phyloP scores from a whole-genome alignment of 2,888 invertebrate genomes.

The Priocnemis perturbator region DNA sequence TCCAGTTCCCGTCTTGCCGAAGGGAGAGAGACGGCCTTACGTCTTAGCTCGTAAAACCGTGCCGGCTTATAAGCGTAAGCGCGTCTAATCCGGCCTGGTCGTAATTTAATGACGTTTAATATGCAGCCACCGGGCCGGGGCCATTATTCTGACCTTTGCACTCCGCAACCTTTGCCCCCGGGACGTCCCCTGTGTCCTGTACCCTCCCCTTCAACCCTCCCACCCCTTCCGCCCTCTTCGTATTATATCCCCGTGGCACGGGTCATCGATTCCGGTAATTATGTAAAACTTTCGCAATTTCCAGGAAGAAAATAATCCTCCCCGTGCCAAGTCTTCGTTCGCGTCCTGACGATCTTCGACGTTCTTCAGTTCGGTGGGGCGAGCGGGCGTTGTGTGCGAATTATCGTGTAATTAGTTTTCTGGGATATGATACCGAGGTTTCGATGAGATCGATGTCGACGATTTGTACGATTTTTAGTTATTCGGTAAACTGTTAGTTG shows the following conservation, averaged over 20 bases:
- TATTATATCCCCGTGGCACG: no score
- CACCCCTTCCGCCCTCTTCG: neutral
- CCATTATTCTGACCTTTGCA: constrained; percentile 5
- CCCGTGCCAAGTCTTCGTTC: neutral
- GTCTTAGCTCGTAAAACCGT: constrained; percentile 57
- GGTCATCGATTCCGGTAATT: constrained; percentile 1
- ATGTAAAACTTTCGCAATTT: neutral
- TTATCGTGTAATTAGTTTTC: no score
- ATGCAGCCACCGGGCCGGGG: constrained; percentile 43
- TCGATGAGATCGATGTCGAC: no score
- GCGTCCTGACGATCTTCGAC: neutral
- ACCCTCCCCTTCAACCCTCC: neutral
- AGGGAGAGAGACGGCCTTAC: constrained; percentile 15
- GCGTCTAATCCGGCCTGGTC: constrained; percentile 54
- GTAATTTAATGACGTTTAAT: constrained; percentile 64
- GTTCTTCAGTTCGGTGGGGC: neutral
- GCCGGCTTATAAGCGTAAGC: constrained; percentile 51
- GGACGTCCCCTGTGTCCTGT: constrained; percentile 4
- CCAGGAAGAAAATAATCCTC: neutral
- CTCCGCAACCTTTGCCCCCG: neutral
- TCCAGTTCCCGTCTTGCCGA: no score
- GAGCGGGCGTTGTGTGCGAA: no score
- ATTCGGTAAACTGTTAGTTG: no score
- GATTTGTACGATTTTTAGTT: no score
- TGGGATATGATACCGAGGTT: no score